A percentile compares a stretch with the other conserved stretches of the same genome.
Conservation (phyloP, 2,113 vertebrate genomes). For the Phodopus roborovskii region DNA sequence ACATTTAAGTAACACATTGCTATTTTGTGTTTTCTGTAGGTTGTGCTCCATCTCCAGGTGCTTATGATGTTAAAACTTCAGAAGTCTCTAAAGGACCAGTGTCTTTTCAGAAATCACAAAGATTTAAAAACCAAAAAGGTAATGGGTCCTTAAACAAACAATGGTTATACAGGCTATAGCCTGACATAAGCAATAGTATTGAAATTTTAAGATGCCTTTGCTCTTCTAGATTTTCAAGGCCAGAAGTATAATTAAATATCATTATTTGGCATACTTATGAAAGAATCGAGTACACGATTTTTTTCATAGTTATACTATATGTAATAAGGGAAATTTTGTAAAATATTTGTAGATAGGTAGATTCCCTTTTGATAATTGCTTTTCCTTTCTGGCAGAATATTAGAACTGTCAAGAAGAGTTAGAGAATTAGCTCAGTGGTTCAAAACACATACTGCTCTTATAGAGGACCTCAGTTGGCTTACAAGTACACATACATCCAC, state of each 20-base stretch:
- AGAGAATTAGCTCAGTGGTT: neutral
- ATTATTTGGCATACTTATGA: slow-evolving; percentile 37
- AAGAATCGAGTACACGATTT: neutral
- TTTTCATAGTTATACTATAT: neutral
- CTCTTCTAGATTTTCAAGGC: slow-evolving; percentile 11
- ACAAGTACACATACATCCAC: no score
- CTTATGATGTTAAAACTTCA: slow-evolving; percentile 86
- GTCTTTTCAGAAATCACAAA: slow-evolving; percentile 89
- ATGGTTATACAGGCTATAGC: neutral
- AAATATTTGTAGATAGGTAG: neutral
- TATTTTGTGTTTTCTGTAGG: slow-evolving; percentile 82
- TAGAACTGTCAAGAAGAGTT: neutral
- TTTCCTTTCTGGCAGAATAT: slow-evolving; percentile 10
- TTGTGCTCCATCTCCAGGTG: slow-evolving; percentile 86
- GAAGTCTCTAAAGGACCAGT: slow-evolving; percentile 86
- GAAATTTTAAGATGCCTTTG: neutral
- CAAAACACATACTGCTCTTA: neutral
- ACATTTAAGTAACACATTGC: neutral
- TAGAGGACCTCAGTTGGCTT: neutral
- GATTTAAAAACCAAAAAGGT: slow-evolving; percentile 88
- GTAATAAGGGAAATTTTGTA: neutral
- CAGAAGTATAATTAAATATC: slow-evolving; percentile 2
- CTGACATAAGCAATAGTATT: neutral
- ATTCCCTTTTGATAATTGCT: slow-evolving; percentile 34
- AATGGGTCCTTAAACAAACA: slow-evolving; percentile 65